Percentiles rank a stretch among this genome's conserved stretches.
phyloP scores from a whole-genome alignment of 1,140 invertebrate species.

The Pristionchus pacificus region DNA sequence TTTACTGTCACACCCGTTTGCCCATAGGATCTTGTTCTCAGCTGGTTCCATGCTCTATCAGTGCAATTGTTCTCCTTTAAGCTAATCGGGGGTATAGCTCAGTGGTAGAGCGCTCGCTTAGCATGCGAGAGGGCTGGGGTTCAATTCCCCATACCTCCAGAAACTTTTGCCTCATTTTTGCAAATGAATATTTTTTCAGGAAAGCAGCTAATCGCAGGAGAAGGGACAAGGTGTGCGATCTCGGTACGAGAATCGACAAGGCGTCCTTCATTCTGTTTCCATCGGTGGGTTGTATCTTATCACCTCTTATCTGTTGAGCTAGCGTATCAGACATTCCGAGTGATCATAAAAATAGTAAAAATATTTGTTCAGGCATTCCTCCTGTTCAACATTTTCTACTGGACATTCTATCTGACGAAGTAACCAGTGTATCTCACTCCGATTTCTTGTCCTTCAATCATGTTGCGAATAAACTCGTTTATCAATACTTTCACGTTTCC shows the following conservation, averaged over 20 bases:
- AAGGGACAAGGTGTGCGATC: slow-evolving; percentile 12
- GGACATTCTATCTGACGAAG: slow-evolving; percentile 26
- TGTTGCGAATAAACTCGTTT: too few species aligned
- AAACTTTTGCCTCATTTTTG: not conserved
- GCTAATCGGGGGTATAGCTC: too few species aligned
- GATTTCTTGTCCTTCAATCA: too few species aligned
- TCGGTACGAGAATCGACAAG: slow-evolving; percentile 25
- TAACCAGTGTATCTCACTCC: too few species aligned
- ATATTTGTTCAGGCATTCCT: slow-evolving; percentile 22
- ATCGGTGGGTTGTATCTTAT: slow-evolving; percentile 4
- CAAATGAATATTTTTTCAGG: slow-evolving; percentile 17
- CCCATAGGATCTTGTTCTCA: too few species aligned
- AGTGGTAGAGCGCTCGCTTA: too few species aligned
- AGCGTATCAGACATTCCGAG: not conserved
- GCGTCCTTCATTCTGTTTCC: slow-evolving; percentile 26
- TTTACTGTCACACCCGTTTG: too few species aligned
- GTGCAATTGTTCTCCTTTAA: too few species aligned
- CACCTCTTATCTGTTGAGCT: not conserved
- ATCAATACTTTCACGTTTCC: too few species aligned
- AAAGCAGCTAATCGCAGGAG: slow-evolving; percentile 12
- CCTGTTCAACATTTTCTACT: slow-evolving; percentile 36
- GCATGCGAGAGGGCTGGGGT: too few species aligned
- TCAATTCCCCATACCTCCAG: slow-evolving; percentile 12
- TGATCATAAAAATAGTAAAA: not conserved
- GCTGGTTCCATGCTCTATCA: too few species aligned